phyloP scores from a whole-genome alignment of 1,140 invertebrate genomes.

The Leptinotarsa undecemlineata region DNA sequence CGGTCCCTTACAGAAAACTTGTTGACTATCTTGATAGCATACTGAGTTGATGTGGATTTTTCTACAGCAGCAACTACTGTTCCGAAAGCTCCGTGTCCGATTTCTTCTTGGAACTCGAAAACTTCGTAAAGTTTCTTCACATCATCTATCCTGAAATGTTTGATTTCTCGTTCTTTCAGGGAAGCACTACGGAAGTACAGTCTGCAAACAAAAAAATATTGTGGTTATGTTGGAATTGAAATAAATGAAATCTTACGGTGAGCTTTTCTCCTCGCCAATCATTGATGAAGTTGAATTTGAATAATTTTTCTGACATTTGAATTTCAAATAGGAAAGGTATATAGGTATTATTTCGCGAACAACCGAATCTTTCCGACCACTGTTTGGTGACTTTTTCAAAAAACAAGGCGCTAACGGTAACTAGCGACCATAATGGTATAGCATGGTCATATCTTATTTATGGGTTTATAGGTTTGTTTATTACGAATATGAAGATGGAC shows the following conservation, averaged over 20 bases:
- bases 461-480: no score
- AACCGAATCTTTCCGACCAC: no score
- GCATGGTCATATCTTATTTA: no score
- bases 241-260: no score
- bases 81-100: conserved; percentile 62
- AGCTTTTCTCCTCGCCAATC: no score
- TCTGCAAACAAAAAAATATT: neutral
- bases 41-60: conserved; percentile 51
- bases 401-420: no score
- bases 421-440: no score
- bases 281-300: neutral
- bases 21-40: conserved; percentile 62
- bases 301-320: neutral
- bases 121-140: conserved; percentile 42
- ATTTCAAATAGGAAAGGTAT: neutral
- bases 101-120: conserved; percentile 50
- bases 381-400: no score
- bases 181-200: neutral
- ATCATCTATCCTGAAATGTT: conserved; percentile 47
- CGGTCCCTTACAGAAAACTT: conserved; percentile 48
- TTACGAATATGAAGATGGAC: no score
- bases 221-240: no score
- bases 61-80: conserved; percentile 58
- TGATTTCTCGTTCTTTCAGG: conserved; percentile 43
- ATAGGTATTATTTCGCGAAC: neutral